phyloP scores from a whole-genome alignment of 2,888 invertebrate species.

The Protonemura montana region DNA sequence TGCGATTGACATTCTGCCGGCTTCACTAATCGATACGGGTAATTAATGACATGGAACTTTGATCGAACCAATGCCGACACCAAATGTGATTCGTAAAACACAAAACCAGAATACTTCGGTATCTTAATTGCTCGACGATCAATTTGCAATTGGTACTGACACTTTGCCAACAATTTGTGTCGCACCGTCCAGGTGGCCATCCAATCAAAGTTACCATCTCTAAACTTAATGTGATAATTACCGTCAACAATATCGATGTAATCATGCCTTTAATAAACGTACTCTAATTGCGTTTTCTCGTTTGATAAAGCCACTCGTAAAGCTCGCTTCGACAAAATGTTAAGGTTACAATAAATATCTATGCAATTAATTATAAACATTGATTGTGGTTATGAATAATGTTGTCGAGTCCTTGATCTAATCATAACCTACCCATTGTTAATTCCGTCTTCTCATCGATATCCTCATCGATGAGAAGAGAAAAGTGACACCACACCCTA shows the following conservation, averaged over 20 bases:
- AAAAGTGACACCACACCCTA: neutral
- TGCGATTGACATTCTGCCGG: neutral
- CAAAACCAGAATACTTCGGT: no score
- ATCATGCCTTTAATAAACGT: neutral
- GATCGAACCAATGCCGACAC: neutral
- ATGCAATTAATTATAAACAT: neutral
- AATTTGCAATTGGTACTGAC: neutral
- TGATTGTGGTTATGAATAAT: neutral
- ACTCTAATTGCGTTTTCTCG: neutral
- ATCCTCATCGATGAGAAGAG: neutral
- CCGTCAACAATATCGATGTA: neutral
- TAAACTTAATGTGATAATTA: neutral
- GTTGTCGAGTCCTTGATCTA: neutral
- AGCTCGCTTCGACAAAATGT: neutral
- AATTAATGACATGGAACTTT: neutral
- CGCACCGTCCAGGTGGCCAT: neutral
- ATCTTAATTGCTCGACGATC: neutral
- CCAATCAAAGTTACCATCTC: neutral
- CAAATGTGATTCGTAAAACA: neutral
- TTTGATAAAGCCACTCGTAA: neutral
- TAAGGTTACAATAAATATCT: neutral
- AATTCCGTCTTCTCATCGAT: neutral
- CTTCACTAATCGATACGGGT: neutral
- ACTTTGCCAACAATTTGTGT: neutral
- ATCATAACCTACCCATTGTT: conserved; percentile 7